These are phyloP conservation scores for Neopelma chrysocephalum DNA, from an alignment of 2,797 vertebrate genomes.

Conservation along the genomic window DNA sequence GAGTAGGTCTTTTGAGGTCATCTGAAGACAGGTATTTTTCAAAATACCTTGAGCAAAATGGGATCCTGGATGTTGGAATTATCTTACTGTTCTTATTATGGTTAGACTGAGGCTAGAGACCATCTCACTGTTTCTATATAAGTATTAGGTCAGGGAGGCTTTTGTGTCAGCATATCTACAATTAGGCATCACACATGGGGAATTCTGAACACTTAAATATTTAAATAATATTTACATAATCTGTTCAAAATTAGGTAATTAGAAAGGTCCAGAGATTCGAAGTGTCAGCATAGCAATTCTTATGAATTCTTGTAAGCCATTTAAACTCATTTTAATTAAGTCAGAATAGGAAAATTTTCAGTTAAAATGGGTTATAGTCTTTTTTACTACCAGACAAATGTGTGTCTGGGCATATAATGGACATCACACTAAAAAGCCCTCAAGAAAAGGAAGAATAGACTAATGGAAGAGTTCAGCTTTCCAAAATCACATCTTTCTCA, in stretches of 20 bases:
- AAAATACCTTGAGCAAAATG: neutral
- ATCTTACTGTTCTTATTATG: neutral
- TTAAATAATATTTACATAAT: neutral
- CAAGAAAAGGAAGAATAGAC: neutral
- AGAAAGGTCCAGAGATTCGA: neutral
- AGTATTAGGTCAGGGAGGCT: neutral
- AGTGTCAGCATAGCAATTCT: neutral
- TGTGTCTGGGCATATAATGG: neutral
- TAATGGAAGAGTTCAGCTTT: neutral
- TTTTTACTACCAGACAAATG: neutral
- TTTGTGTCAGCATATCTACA: neutral
- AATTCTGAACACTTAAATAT: neutral
- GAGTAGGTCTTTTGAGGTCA: neutral
- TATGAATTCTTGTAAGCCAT: neutral
- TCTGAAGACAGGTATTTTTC: neutral
- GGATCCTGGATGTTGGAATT: neutral
- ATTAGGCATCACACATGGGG: fast-evolving
- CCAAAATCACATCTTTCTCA: neutral
- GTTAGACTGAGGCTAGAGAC: neutral
- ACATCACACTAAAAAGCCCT: neutral
- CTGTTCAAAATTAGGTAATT: neutral
- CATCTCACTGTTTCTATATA: neutral
- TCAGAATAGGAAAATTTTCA: neutral
- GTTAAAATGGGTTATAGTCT: neutral
- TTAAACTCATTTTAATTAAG: neutral